Base-by-base conservation (phyloP, 2,113 vertebrate genomes). In the Oncorhynchus tshawytscha region DNA sequence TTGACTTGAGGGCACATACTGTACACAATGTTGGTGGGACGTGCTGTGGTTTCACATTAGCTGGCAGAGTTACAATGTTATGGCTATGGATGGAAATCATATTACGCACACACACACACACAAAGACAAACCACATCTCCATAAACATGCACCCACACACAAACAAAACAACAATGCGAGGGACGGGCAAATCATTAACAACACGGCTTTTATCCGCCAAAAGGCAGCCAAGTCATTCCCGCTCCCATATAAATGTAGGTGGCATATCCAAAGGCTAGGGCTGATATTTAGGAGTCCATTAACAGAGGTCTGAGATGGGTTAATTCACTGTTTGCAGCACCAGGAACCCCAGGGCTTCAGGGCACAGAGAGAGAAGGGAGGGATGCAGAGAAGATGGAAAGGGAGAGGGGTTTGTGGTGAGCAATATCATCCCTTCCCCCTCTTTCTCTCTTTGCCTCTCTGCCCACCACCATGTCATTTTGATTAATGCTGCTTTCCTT, bases 231-330 rank as follows among this genome's bases (percentile, higher is more conserved):
- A 83, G 76, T 86, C 81, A 82, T 89, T 91, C 82, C 48, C 77
- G 76, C 72, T 81, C 70, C 78, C 70, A 81, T 88, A 81, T 87
- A 85, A 88, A 91, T 89, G 90, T 90, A 89, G 87, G 83, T 76
- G 78, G 86, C 82, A 80, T 88, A 78, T 88, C 90, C 86, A 83
- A 75, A 86, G 90, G 89, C 88, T 76, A 82, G 60, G 74, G 77
- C 74, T 91, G 91, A 88, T 91, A 91, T 93, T 93, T 90, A 88
- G 86, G 88, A 91, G 92, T 90, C 84, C 87, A 92, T 92, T 92
- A 92, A 90, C 83, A 82, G 70, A 74, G 82, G 89, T 85, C 74
- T 79, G 79, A 83, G 82, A 88, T 83, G 83, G 90, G 88, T 90
- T 92, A 90, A 92, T 92, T 90, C 76, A 84, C 84, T 86, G 78